Evolutionary conservation across 2,113 vertebrate species (phyloP), one percentile per base, ranked within the genome.

Genomic region (Oncorhynchus tshawytscha): DNA sequence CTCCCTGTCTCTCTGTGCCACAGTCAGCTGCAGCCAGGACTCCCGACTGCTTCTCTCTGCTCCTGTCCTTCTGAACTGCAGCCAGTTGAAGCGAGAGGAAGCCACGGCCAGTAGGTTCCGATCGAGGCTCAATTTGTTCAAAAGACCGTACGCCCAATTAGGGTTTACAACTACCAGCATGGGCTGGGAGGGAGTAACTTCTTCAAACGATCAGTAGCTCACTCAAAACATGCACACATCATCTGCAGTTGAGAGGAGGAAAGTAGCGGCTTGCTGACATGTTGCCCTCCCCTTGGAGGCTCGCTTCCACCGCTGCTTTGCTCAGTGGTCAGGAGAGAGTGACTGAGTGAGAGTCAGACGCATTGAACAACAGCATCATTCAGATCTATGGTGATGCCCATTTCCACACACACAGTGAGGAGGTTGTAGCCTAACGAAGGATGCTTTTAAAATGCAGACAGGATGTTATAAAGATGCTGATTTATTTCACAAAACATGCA

Each of bases 161-260:
- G 64, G 77, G 76, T 27, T 67, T 77, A 85, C 77, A 65, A 69
- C 81, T 86, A 54, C 51, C 51, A 54, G 51, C 75, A 39, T 71
- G 79, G 73, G 73, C 72, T 62, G 78, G 51, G 12, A 54, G 16
- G 39, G 39, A 45, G 39, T 45, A 45, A 45, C 39, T 45, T 45
- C 39, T 45, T 45, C 9, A 54, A 54, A 18, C 16, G 51, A 16
- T 18, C 51, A 54, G 51, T 18, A 16, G 51, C 15, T 54, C 78
- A 64, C 88, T 22, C 20, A 62, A 82, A 84, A 85, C 51, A 54
- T 16, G 85, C 84, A 81, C 88, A 86, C 90, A 90, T 91, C 89
- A 85, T 90, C 88, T 87, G 82, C 51, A 16, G 51, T 54, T 18
- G 16, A 16, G 12, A 54, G 51, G 16, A 54, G 51, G 12, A 54